A percentile compares a stretch with the other conserved stretches of the same genome.
phyloP scores from a whole-genome alignment of 2,888 invertebrate species.

The Leuctra nigra region DNA sequence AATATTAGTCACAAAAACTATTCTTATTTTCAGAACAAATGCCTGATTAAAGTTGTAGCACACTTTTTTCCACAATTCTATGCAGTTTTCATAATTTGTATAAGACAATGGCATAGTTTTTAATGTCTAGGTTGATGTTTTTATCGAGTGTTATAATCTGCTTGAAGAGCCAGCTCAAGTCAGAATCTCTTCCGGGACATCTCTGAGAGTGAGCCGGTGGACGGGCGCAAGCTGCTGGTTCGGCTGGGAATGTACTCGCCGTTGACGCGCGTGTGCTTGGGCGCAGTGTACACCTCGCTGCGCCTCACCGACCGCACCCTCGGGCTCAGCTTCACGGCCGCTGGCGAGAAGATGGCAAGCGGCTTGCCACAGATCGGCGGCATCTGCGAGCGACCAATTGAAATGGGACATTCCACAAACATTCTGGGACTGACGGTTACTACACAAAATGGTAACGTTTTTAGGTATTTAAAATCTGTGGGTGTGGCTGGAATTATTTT shows the following conservation, averaged over 20 bases:
- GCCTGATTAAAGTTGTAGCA: too few species aligned
- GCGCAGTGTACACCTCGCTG: conserved; percentile 48
- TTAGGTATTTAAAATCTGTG: too few species aligned
- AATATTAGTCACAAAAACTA: too few species aligned
- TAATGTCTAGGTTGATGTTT: too few species aligned
- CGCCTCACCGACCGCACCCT: conserved; percentile 42
- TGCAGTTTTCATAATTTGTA: too few species aligned
- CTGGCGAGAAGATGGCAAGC: conserved; percentile 43
- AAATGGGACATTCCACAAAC: conserved; percentile 44
- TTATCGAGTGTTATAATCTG: too few species aligned
- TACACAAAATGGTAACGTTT: conserved; percentile 35
- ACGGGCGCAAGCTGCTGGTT: conserved; percentile 43
- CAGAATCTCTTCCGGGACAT: too few species aligned
- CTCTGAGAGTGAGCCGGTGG: conserved; percentile 34
- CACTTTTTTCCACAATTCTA: too few species aligned
- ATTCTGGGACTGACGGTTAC: conserved; percentile 46
- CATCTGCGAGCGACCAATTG: conserved; percentile 44
- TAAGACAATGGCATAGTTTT: too few species aligned
- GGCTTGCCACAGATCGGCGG: conserved; percentile 41
- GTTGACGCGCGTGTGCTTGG: conserved; percentile 47
- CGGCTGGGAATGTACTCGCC: conserved; percentile 42
- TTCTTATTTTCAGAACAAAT: too few species aligned
- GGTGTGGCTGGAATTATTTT: too few species aligned
- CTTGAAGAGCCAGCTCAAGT: too few species aligned
- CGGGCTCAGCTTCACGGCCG: conserved; percentile 43